A percentile compares a stretch with the other conserved stretches of the same genome.
phyloP scores from a whole-genome alignment of 1,140 invertebrate genomes.

The Dolichoris vasculosae region DNA sequence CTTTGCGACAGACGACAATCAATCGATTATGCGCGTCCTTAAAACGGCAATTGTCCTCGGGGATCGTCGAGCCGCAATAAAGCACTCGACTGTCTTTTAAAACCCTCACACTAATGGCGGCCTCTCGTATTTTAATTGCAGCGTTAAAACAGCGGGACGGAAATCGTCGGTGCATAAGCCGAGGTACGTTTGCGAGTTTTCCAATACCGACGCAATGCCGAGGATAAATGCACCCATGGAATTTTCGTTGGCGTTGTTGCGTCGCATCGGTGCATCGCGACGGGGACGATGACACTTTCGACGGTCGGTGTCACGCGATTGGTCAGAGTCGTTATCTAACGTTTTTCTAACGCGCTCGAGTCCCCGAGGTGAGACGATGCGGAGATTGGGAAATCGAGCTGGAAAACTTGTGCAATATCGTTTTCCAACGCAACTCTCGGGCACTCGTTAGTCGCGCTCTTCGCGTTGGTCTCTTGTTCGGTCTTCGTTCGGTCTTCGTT shows the following conservation, averaged over 20 bases:
- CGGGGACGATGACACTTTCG: neutral
- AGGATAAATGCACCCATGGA: no score
- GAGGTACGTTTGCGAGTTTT: no score
- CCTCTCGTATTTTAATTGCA: neutral
- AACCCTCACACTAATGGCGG: neutral
- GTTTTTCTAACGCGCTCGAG: neutral
- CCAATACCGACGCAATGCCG: no score
- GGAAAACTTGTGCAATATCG: neutral
- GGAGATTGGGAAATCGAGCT: neutral
- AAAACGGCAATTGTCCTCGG: conserved; percentile 16
- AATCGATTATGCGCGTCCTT: conserved; percentile 29
- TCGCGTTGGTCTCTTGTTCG: neutral
- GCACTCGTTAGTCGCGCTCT: neutral
- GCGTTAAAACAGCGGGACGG: neutral
- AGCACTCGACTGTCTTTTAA: neutral
- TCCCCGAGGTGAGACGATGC: neutral
- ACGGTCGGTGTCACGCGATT: no score
- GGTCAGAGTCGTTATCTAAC: neutral
- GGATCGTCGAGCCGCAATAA: neutral
- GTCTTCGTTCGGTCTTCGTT: no score
- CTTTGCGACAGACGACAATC: neutral
- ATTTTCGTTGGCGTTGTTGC: no score
- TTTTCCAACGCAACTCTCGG: neutral
- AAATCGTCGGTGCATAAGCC: no score
- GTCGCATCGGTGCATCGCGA: neutral